These are phyloP conservation scores for Heliconius ismenius DNA, from an alignment of 2,888 invertebrate genomes.

Conservation along the genomic window DNA sequence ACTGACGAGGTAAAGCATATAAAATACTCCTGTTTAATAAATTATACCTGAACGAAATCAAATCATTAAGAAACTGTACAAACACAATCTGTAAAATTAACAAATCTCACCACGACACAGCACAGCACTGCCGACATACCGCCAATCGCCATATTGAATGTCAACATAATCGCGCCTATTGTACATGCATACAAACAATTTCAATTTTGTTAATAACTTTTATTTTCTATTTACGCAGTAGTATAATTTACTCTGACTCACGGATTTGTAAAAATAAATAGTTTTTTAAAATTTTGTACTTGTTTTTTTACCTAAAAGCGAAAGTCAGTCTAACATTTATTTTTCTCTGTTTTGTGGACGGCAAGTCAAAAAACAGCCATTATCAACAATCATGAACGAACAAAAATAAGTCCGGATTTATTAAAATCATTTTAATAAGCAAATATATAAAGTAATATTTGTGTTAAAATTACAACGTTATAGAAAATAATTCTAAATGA, in stretches of 20 bases:
- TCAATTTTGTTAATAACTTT: slow-evolving; percentile 43
- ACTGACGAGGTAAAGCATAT: slow-evolving; percentile 53
- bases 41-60: slow-evolving; percentile 29
- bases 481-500: background rate
- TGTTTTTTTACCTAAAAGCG: slow-evolving; percentile 72
- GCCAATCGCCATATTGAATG: slow-evolving; percentile 98
- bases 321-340: slow-evolving; percentile 49
- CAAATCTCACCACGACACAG: slow-evolving; percentile 96
- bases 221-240: slow-evolving; percentile 31
- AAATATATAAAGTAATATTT: background rate
- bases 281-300: slow-evolving; percentile 75
- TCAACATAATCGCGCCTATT: slow-evolving; percentile 82
- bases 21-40: slow-evolving; percentile 36
- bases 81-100: slow-evolving; percentile 65
- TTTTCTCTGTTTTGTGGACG: slow-evolving; percentile 42
- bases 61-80: slow-evolving; percentile 52
- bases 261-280: slow-evolving; percentile 52
- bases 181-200: slow-evolving; percentile 61
- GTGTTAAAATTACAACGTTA: background rate
- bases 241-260: slow-evolving; percentile 47
- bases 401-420: background rate
- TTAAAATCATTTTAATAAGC: background rate
- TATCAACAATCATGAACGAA: background rate
- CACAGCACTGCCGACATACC: slow-evolving; percentile 98
- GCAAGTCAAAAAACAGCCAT: slow-evolving; percentile 20